Percentiles rank a stretch among this genome's conserved stretches.
phyloP scores from a whole-genome alignment of 2,888 invertebrate species.

The Clostera curtula region DNA sequence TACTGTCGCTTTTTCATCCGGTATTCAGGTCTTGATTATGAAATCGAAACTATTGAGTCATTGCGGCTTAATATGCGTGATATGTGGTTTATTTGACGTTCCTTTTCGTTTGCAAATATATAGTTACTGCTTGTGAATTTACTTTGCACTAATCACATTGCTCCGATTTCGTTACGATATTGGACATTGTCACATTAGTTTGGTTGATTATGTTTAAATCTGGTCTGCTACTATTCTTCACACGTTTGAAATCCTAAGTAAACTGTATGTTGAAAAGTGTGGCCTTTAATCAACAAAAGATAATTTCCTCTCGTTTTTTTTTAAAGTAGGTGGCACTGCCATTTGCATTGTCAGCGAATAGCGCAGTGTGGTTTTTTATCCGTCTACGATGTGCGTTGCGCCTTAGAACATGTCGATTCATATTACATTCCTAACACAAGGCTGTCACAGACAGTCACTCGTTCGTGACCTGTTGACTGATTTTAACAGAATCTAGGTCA shows the following conservation, averaged over 20 bases:
- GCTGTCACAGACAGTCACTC: constrained; percentile 64
- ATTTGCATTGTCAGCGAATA: too few species aligned
- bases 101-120: constrained; percentile 10
- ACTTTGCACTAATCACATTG: constrained; percentile 1
- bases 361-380: too few species aligned
- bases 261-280: too few species aligned
- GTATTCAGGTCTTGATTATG: constrained; percentile 64
- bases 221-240: too few species aligned
- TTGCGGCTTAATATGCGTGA: constrained; percentile 33
- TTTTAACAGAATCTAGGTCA: constrained; percentile 66
- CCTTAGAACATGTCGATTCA: constrained; percentile 45
- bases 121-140: constrained; percentile 4
- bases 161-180: too few species aligned
- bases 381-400: constrained; percentile 32
- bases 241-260: too few species aligned
- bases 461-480: constrained; percentile 72
- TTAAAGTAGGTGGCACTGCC: too few species aligned
- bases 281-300: too few species aligned
- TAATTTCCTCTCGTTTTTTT: too few species aligned
- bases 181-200: too few species aligned
- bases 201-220: too few species aligned
- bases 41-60: constrained; percentile 63
- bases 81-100: constrained; percentile 27
- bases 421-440: constrained; percentile 54
- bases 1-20: constrained; percentile 59